These are phyloP conservation scores for Heliconius hortense DNA, from an alignment of 2,888 invertebrate genomes.

Conservation along the genomic window DNA sequence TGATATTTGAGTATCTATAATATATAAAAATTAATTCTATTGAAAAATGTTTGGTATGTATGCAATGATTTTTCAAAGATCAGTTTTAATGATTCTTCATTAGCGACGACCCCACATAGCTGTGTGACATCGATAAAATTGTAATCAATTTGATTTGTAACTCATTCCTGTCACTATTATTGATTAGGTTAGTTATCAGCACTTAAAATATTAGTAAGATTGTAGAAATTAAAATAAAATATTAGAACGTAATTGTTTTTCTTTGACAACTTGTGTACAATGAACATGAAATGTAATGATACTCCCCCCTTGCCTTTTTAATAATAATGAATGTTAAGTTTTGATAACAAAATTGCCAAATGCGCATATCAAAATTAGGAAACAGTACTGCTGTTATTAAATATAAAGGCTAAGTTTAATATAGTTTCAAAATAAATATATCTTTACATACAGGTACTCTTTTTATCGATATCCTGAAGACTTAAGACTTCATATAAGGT, in stretches of 20 bases:
- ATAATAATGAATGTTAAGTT: not conserved
- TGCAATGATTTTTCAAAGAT: not conserved
- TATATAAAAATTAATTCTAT: not conserved
- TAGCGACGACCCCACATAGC: too few species aligned
- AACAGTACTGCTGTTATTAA: not conserved
- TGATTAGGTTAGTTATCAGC: too few species aligned
- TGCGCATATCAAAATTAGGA: not conserved
- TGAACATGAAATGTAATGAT: not conserved
- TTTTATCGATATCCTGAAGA: conserved; percentile 81
- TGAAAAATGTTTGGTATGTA: not conserved
- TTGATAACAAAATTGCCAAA: conserved; percentile 4
- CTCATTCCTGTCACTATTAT: too few species aligned
- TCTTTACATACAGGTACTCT: conserved; percentile 66
- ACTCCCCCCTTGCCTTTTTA: not conserved
- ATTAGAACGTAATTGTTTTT: too few species aligned
- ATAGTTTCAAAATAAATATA: not conserved
- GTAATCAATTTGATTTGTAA: too few species aligned
- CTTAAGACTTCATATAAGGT: conserved; percentile 90
- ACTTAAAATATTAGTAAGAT: too few species aligned
- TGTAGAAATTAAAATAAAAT: too few species aligned
- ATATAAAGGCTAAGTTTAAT: not conserved
- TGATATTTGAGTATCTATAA: conserved; percentile 85
- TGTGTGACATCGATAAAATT: too few species aligned
- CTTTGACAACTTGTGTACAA: too few species aligned
- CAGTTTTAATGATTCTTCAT: too few species aligned